Base-by-base conservation (phyloP, 2,888 invertebrate genomes). In the Epirrita christyi region DNA sequence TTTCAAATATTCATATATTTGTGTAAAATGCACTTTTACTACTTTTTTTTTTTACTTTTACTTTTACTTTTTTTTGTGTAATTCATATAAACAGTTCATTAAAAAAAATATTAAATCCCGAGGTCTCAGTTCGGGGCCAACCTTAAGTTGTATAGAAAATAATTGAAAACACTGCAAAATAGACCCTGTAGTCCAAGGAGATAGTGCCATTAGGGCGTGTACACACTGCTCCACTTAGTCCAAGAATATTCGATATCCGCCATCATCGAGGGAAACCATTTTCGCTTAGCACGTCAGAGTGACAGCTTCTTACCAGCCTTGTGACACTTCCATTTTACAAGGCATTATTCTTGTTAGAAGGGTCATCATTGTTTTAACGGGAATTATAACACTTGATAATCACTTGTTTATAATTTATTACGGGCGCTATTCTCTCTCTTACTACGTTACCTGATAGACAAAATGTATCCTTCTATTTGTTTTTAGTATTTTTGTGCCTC, bases 161-260 rank as follows among this genome's bases (percentile, higher is more conserved):
- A 32, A 7, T 32, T 32, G 32, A 7, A 32, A 7, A 29, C 2
- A 29, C 4, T 29, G 9, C 9, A 32, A 2, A 32, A 32, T 5
- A 32, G 2, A 7, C 9, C 32, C 32, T 59, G 43, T 47, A 62
- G 61, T 46, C 29, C 55, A 47, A 66, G 63, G 58, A 55, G 48
- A 56, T n/a, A n/a, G 53, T 50, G 58, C 67, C 63, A 71, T 73
- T 73, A 74, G 55, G 67, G 48, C 50, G 52, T 62, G 66, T 71
- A 61, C 62, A 66, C 61, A 59, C 57, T 49, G 59, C 60, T 53
- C 59, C 71, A 73, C 76, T 77, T 71, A 67, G 64, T 64, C 66
- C 57, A 61, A 67, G 71, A 75, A 76, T 74, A 76, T 68, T 69
- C 68, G 67, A 69, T 76, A 73, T 73, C 70, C 63, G 64, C 57